Base-by-base conservation (phyloP, 2,888 invertebrate genomes). In the Synanthedon vespiformis region DNA sequence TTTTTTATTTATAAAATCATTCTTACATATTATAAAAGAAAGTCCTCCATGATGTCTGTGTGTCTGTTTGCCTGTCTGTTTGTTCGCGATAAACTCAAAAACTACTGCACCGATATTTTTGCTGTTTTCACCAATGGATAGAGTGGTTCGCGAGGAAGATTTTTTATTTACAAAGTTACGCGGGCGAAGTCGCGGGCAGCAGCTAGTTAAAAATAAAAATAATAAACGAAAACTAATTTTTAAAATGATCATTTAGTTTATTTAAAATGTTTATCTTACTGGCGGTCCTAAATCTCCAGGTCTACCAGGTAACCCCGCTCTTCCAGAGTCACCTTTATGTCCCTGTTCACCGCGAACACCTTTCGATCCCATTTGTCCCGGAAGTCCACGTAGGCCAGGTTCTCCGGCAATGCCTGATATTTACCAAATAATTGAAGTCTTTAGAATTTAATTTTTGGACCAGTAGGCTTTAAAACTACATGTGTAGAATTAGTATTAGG, bases 271-370 rank as follows among this genome's bases (percentile, higher is more conserved):
- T 34, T 34, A n/a, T 72, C 78, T 81, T 83, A 94, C 94, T 55
- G 90, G 84, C 56, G 89, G 87, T 58, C 95, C 95, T 52, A 91
- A 80, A 70, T 93, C 92, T 66, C 95, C 95, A 2, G 93, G 92
- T 59, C 93, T 79, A 54, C 95, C 95, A 8, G 93, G 92, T 22
- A 92, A 88, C n/a, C 95, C 95, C 76, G 90, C 89, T 53, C 92
- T 83, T 18, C 95, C 95, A 40, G 86, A 68, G 62, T 94, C 94
- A 52, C 95, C 95, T 71, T 93, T 89, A n/a, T 88, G 75, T 6
- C 95, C 95, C 48, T 91, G 81, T 73, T 94, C 94, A 16, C 95
- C 95, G 56, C 94, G 87, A 8, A 89, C 89, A 16, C 95, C 95
- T 69, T 94, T 94, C 1, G 90, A 85, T 40, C 95, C 95, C 6